Evolutionary conservation across 2,113 vertebrate genomes (phyloP), one percentile per base, ranked within the genome.

Genomic region (Orthochromis indermauri): DNA sequence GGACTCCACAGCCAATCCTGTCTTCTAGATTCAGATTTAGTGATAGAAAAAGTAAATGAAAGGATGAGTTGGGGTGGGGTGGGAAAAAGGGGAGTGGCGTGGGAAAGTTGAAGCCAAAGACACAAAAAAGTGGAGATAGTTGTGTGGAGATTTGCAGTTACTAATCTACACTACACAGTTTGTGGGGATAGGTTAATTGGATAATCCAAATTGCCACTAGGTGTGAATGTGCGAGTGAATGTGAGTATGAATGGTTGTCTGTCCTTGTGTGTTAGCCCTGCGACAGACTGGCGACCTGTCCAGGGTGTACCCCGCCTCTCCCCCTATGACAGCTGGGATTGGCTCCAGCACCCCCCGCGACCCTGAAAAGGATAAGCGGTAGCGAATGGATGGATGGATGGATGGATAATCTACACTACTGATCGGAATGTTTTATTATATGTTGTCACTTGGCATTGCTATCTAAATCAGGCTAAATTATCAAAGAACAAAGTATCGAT

Each of bases 101-200:
- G 88, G 86, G 63, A 91, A 90, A 80, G 63, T 17, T 82, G 42
- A 16, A n/a, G 0, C 49, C 66, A 45, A n/a, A 31, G 68, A 80
- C 47, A n/a, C 19, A 54, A 24, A 78, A 81, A 86, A 51, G 59
- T 71, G 21, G 24, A 73, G 84, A 78, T 51, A 61, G 47, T 31
- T 82, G 66, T 71, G 66, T 78, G 37, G 61, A 80, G 59, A 35
- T 3, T 57, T 54, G 21, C n/a, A 49, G 79, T 79, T 55, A 91
- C 92, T 91, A 89, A 94, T 84, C 37, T 16, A 24, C 26, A 51
- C 82, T 78, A 79, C 59, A n/a, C n/a, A n/a, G n/a, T n/a, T n/a
- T n/a, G n/a, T n/a, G n/a, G n/a, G n/a, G n/a, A n/a, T n/a, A n/a
- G n/a, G n/a, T n/a, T n/a, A n/a, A n/a, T n/a, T n/a, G n/a, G n/a